Base-by-base conservation (phyloP, 2,888 invertebrate genomes). In the Punctoribates punctum region DNA sequence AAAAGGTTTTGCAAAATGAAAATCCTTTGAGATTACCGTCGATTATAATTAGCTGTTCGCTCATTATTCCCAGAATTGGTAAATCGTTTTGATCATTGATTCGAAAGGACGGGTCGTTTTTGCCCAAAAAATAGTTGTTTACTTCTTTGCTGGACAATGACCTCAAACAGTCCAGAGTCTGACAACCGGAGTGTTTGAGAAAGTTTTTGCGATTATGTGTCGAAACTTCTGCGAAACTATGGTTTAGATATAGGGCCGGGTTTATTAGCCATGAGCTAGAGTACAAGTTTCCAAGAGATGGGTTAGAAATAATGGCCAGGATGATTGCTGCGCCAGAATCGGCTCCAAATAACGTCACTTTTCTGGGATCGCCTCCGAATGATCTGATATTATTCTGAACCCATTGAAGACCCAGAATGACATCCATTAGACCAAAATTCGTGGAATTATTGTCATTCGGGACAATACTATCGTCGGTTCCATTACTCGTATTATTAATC, bases 401-500 rank as follows among this genome's bases (percentile, higher is more conserved):
- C 73, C 73, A 73, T n/a, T 73, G 23, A 8, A 73, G 57, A 1
- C 34, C 73, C 25, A 73, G 29, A 20, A 73, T n/a, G 13, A 57
- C 34, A 57, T 73, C 73, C 51, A 57, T 51, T 29, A 73, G n/a
- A 51, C 73, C 73, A n/a, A 29, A 34, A 62, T 74, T 74, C 0
- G 46, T 60, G 20, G 74, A 62, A 62, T 57, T 46, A 23, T 42
- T 38, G 1, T 23, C 42, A 29, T 4, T 29, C n/a, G 29, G 17
- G 11, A 13, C n/a, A 46, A n/a, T 3, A 42, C 15, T 70, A 42
- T 70, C 23, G 27, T 38, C n/a, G n/a, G 70, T 70, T 38, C 86
- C 88, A 0, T 91, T 91, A 82, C 91, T 89, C 23, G 88, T 87
- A 0, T 89, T 86, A 80, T 89, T 87, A 0, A 90, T 89, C 0